Percentiles rank a stretch among this genome's conserved stretches.
Evolutionary conservation across 2,888 invertebrate species (phyloP).

Genomic region (Thymelicus lineola): DNA sequence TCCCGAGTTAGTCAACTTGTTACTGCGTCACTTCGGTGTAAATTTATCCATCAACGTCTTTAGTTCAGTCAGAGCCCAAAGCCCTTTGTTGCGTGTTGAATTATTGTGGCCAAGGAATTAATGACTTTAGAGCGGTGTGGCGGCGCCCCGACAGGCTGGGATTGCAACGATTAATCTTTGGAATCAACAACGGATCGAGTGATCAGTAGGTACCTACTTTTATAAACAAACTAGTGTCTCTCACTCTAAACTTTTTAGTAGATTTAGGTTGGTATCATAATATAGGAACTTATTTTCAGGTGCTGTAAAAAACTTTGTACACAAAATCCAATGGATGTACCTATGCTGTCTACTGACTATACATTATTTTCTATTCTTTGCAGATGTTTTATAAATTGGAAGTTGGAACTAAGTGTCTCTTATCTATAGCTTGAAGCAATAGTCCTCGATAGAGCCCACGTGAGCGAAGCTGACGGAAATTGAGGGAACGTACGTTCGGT

Average conservation of each 20-base stretch:
- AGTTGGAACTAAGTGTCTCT: neutral
- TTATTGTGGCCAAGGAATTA: constrained; percentile 35
- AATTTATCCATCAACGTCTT: constrained; percentile 33
- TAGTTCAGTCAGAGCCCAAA: constrained; percentile 14
- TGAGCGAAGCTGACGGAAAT: constrained; percentile 24
- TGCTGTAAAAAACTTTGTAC: too few species aligned
- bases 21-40: neutral
- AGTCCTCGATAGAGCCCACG: constrained; percentile 16
- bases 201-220: constrained; percentile 13
- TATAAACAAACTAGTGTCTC: too few species aligned
- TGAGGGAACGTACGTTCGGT: constrained; percentile 27
- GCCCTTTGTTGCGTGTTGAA: constrained; percentile 28
- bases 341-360: too few species aligned
- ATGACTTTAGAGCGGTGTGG: constrained; percentile 29
- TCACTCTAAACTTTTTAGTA: too few species aligned
- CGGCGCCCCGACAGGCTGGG: constrained; percentile 20
- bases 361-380: too few species aligned
- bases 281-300: too few species aligned
- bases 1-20: constrained; percentile 7
- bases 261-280: too few species aligned
- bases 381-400: neutral
- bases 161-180: constrained; percentile 33
- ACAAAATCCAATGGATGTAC: too few species aligned
- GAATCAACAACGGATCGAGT: constrained; percentile 17
- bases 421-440: constrained; percentile 1